Evolutionary conservation across 2,888 invertebrate genomes (phyloP).

Genomic region (Pammene aurita): DNA sequence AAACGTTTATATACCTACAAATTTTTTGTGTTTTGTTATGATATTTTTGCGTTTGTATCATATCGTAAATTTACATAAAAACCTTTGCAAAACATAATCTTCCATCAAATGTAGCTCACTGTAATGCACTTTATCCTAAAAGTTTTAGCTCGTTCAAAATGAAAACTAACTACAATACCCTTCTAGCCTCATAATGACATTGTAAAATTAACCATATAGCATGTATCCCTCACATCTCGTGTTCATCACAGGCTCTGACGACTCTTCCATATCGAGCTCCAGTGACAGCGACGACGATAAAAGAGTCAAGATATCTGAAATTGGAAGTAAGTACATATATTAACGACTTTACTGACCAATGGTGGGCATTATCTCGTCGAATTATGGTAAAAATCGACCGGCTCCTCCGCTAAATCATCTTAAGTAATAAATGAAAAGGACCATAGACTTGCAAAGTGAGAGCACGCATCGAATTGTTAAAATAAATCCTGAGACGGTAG

Average conservation of each 20-base stretch:
- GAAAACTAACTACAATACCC: no score
- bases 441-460: no score
- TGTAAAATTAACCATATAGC: conserved; percentile 2
- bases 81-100: neutral
- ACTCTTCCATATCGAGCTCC: conserved; percentile 68
- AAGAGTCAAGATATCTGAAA: conserved; percentile 47
- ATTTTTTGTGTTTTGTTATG: neutral
- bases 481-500: no score
- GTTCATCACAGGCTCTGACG: conserved; percentile 56
- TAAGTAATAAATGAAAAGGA: no score
- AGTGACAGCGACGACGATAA: conserved; percentile 72
- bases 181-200: neutral
- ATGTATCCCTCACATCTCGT: neutral
- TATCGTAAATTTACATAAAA: neutral
- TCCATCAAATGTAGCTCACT: no score
- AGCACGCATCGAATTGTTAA: no score
- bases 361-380: no score
- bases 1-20: no score
- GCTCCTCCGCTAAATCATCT: no score
- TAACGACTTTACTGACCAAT: neutral
- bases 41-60: neutral
- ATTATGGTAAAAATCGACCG: no score
- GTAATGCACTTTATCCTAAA: no score
- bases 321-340: conserved; percentile 30
- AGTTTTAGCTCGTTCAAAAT: no score